Percentiles rank a stretch among this genome's conserved stretches.
These are phyloP conservation scores for Mormoops blainvillei DNA, from an alignment of 2,113 vertebrate genomes.

Conservation along the genomic window DNA sequence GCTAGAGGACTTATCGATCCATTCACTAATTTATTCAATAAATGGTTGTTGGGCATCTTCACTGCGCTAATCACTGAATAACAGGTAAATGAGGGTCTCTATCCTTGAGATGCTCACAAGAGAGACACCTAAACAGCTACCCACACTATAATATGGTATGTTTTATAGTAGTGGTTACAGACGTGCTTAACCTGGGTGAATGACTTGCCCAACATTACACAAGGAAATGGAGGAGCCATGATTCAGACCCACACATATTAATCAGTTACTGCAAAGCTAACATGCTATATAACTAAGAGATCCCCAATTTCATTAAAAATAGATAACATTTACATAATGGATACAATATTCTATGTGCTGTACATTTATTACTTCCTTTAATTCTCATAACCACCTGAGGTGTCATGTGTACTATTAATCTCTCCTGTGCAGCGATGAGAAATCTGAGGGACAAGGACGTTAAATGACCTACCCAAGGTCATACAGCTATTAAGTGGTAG, in stretches of 20 bases:
- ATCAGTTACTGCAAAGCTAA: neutral
- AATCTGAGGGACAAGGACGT: neutral
- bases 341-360: neutral
- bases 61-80: neutral
- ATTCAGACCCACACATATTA: neutral
- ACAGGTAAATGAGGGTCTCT: neutral
- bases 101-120: neutral
- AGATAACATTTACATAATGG: too few relatives aligned
- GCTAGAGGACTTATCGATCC: neutral
- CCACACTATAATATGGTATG: fast-evolving
- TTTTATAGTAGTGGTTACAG: too few relatives aligned
- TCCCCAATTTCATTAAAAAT: neutral
- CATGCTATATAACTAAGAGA: neutral
- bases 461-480: neutral
- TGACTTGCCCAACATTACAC: neutral
- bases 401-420: neutral
- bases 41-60: neutral
- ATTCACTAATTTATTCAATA: neutral
- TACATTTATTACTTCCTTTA: neutral
- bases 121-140: neutral
- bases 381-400: neutral
- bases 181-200: neutral
- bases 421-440: neutral
- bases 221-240: neutral
- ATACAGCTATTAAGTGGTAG: neutral